Conservation (phyloP, 2,888 invertebrate genomes). For the Athalia cordata region DNA sequence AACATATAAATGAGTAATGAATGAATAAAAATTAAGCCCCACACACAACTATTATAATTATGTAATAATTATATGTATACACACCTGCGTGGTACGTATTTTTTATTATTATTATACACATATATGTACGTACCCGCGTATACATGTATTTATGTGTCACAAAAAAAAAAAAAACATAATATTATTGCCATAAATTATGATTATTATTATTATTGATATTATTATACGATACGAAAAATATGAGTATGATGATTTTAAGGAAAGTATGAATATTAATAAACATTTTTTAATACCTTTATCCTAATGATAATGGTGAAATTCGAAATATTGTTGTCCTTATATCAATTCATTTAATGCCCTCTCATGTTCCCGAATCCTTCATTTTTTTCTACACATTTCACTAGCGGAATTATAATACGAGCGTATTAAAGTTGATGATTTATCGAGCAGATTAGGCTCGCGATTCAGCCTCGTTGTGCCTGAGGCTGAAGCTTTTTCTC, state of each 20-base stretch:
- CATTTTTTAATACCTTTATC: conserved; percentile 72
- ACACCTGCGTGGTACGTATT: neutral
- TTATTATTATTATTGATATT: conserved; percentile 58
- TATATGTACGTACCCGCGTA: conserved; percentile 12
- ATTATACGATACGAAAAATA: conserved; percentile 59
- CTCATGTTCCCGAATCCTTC: neutral
- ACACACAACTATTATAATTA: conserved; percentile 9
- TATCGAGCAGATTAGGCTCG: too few relatives aligned
- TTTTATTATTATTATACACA: conserved; percentile 15
- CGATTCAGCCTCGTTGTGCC: too few relatives aligned
- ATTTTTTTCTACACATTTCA: neutral
- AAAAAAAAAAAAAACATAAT: conserved; percentile 59
- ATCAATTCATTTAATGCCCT: conserved; percentile 27
- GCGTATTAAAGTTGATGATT: too few relatives aligned
- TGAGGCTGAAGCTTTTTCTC: too few relatives aligned
- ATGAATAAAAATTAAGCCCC: neutral
- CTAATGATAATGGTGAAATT: conserved; percentile 70
- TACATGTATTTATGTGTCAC: conserved; percentile 51
- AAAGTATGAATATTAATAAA: conserved; percentile 73
- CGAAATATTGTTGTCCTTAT: conserved; percentile 56
- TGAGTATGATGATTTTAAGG: conserved; percentile 72
- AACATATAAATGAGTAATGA: neutral
- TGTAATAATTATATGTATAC: conserved; percentile 15
- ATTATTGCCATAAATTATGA: conserved; percentile 51
- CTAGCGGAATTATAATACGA: too few relatives aligned